Evolutionary conservation across 2,113 vertebrate genomes (phyloP).

Genomic region (Athene cunicularia): DNA sequence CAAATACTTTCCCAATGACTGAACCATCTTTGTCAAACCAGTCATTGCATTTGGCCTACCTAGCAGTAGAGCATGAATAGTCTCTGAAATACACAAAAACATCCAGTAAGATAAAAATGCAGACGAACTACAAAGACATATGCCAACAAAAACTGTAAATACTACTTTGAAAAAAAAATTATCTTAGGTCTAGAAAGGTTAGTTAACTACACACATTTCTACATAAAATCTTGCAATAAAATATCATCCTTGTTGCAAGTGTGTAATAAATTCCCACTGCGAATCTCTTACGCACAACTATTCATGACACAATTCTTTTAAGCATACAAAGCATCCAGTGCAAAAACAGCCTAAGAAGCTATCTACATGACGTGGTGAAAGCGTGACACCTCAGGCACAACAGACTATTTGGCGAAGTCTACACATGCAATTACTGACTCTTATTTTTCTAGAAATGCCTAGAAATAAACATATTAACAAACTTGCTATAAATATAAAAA

Average conservation of each 20-base stretch:
- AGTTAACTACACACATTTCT: neutral
- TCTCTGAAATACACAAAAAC: neutral
- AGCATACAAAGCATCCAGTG: neutral
- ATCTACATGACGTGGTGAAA: neutral
- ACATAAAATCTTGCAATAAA: neutral
- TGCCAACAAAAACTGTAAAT: neutral
- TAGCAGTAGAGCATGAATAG: neutral
- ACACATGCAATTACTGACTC: neutral
- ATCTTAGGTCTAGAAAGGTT: neutral
- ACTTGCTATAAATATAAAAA: neutral
- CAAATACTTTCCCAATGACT: constrained; percentile 24
- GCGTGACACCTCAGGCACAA: neutral
- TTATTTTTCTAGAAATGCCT: neutral
- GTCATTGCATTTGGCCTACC: neutral
- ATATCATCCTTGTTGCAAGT: neutral
- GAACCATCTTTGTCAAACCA: constrained; percentile 29
- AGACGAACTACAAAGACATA: neutral
- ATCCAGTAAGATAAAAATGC: neutral
- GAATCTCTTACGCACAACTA: neutral
- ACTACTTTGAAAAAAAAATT: neutral
- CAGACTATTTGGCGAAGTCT: neutral
- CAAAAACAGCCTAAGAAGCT: neutral
- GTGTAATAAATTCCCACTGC: neutral
- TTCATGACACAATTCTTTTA: neutral
- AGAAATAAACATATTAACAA: neutral